A percentile compares a stretch with the other conserved stretches of the same genome.
These are phyloP conservation scores for Chironomus riparius DNA, from an alignment of 2,888 invertebrate species.

Conservation along the genomic window DNA sequence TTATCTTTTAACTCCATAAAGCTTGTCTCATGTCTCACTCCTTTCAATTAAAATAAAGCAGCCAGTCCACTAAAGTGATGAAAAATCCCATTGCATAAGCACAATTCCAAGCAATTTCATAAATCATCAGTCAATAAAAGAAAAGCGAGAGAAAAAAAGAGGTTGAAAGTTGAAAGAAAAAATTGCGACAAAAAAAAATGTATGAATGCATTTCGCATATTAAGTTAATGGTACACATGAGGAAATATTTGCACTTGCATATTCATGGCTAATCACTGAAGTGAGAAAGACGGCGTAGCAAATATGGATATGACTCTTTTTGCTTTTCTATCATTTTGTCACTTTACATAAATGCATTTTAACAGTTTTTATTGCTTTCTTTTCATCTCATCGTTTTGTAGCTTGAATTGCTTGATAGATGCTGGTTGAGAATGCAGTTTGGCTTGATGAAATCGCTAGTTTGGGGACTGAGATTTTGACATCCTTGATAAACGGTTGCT, in stretches of 20 bases:
- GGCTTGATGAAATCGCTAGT: no score
- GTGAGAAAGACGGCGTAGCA: neutral
- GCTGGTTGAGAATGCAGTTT: no score
- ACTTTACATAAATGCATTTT: neutral
- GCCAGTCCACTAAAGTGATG: no score
- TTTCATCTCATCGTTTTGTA: neutral
- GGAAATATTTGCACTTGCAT: conserved; percentile 23
- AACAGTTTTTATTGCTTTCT: neutral
- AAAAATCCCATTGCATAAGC: no score
- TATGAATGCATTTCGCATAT: neutral
- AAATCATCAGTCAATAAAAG: neutral
- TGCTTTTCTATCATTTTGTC: neutral
- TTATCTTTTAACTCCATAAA: no score
- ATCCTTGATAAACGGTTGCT: no score
- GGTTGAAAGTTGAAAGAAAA: neutral
- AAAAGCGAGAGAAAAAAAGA: neutral
- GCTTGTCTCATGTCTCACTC: no score
- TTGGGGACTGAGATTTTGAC: no score
- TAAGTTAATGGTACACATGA: neutral
- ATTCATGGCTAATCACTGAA: conserved; percentile 20
- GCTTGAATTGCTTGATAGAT: no score
- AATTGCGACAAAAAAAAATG: neutral
- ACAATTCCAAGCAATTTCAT: no score
- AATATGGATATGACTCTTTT: conserved; percentile 1
- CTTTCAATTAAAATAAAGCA: no score